Evolutionary conservation across 2,888 invertebrate genomes (phyloP).

Genomic region (Idaea straminata): DNA sequence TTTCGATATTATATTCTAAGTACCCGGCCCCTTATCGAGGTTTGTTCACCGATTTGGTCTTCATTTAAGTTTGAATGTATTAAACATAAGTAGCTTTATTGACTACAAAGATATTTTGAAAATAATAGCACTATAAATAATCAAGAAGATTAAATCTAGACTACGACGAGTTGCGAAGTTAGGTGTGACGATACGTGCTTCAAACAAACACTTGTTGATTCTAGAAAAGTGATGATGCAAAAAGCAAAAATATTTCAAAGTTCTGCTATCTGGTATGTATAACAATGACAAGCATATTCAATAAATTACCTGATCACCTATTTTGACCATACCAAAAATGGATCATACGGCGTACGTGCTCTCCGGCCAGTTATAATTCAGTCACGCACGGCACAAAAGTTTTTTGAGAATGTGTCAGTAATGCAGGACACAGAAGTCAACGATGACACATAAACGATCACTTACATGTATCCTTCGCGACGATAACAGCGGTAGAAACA

Average conservation of each 20-base stretch:
- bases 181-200: conserved; percentile 32
- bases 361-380: conserved; percentile 46
- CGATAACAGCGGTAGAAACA: conserved; percentile 48
- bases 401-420: conserved; percentile 55
- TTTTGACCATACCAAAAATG: conserved; percentile 51
- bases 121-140: neutral
- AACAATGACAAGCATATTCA: neutral
- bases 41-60: neutral
- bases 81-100: no score
- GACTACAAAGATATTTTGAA: no score
- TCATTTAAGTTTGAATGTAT: neutral
- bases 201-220: conserved; percentile 53
- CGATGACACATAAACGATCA: conserved; percentile 62
- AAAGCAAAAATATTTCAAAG: conserved; percentile 20
- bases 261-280: conserved; percentile 7
- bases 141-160: neutral
- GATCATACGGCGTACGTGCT: conserved; percentile 35
- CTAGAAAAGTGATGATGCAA: conserved; percentile 30
- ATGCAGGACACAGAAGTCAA: conserved; percentile 53
- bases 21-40: neutral
- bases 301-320: conserved; percentile 47
- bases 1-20: neutral
- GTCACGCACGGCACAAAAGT: conserved; percentile 51
- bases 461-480: conserved; percentile 64
- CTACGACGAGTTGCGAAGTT: conserved; percentile 18